Evolutionary conservation across 2,888 invertebrate species (phyloP), one percentile per base, ranked within the genome.

Genomic region (Nephrotoma appendiculata): DNA sequence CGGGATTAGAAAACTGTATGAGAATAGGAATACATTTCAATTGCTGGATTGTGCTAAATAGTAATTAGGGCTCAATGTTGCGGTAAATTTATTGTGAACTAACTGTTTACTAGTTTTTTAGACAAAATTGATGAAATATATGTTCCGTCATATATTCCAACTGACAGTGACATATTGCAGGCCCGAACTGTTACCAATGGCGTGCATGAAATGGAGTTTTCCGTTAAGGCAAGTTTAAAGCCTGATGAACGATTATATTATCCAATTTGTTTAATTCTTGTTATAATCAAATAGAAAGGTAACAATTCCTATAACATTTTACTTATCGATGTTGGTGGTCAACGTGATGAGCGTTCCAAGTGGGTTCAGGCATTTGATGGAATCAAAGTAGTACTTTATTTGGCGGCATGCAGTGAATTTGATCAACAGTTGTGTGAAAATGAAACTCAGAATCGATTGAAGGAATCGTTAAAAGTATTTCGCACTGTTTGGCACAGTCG

Each of bases 241-340:
- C 7, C n/a, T 31, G 1, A 71, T 42, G 15, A 31, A 31, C 2
- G 31, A 31, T 31, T 31, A 31, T 31, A 2, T 84, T n/a, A 2
- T 31, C 2, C 31, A 2, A 31, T 31, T 31, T 31, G 31, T 31
- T 83, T 2, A 41, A 41, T 83, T 83, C n/a, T 7, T 31, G 94
- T 95, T 5, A 94, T 93, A 89, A 93, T 94, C 84, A 93, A 94
- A 92, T 95, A 95, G 0, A 95, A 95, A 1, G 95, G 95, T 0
- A 90, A 92, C 6, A 95, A 96, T 89, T 93, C 94, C 41, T 96
- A 96, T 89, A 95, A 95, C 4, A 31, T 71, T 71, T 11, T 71
- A 93, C 96, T 97, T 94, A 96, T 95, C 89, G 97, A 97, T 89
- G 97, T 97, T 0, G 97, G 97, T 0, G 97, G 97, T 0, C 97